Evolutionary conservation across 2,888 invertebrate genomes (phyloP).

Genomic region (Mechanitis mazaeus): DNA sequence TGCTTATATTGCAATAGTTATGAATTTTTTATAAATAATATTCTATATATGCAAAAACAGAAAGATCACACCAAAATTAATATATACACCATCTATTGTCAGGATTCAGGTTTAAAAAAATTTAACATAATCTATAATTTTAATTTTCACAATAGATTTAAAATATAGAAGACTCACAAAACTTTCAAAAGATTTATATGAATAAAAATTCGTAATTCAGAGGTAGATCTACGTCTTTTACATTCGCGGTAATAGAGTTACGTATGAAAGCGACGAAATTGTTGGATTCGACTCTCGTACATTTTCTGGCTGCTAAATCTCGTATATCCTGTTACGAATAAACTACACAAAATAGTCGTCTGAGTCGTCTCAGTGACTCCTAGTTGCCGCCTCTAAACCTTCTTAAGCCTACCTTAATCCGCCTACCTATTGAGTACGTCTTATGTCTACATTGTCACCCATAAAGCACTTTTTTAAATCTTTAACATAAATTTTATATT

Average conservation of each 20-base stretch:
- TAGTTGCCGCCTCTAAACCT: slow-evolving; percentile 36
- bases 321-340: slow-evolving; percentile 36
- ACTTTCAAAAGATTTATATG: slow-evolving; percentile 24
- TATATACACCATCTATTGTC: too few species aligned
- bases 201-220: slow-evolving; percentile 31
- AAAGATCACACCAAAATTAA: too few species aligned
- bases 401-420: slow-evolving; percentile 40
- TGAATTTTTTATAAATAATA: too few species aligned
- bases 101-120: not conserved
- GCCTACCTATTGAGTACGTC: slow-evolving; percentile 30
- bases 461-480: slow-evolving; percentile 14
- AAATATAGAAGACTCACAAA: slow-evolving; percentile 12
- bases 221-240: slow-evolving; percentile 27
- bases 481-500: not conserved
- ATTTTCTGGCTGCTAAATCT: slow-evolving; percentile 34
- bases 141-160: not conserved
- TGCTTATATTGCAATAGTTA: too few species aligned
- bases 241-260: slow-evolving; percentile 32
- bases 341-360: slow-evolving; percentile 34
- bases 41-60: too few species aligned
- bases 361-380: slow-evolving; percentile 37
- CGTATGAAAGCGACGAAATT: slow-evolving; percentile 32
- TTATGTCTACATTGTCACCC: slow-evolving; percentile 23
- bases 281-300: slow-evolving; percentile 34
- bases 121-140: not conserved